These are phyloP conservation scores for Zoanthus sansibaricus DNA, from an alignment of 92 coral and sea anemone species.

Conservation along the genomic window DNA sequence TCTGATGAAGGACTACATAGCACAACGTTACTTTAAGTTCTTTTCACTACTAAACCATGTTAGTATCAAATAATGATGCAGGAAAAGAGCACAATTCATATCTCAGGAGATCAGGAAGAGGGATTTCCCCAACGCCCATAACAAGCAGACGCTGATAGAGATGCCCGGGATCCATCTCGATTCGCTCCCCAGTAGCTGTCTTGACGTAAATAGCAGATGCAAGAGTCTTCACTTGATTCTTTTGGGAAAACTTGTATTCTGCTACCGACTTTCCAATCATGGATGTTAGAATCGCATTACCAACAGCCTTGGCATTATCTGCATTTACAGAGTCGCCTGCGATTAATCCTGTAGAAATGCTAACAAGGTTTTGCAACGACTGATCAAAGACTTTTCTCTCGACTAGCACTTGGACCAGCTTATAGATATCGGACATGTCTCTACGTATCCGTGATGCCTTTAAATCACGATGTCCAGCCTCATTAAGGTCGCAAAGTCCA, in stretches of 20 bases:
- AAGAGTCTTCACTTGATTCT: constrained; percentile 51
- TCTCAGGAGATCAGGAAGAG: constrained; percentile 47
- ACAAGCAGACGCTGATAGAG: constrained; percentile 44
- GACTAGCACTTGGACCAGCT: constrained; percentile 7
- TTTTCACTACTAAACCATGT: too few species aligned
- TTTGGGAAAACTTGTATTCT: constrained; percentile 44
- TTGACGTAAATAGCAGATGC: constrained; percentile 38
- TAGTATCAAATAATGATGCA: constrained; percentile 44
- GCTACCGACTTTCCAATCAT: constrained; percentile 43
- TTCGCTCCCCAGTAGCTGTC: constrained; percentile 26
- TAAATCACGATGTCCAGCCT: constrained; percentile 12
- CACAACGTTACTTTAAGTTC: too few species aligned
- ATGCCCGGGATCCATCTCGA: constrained; percentile 50
- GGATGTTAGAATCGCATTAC: background rate
- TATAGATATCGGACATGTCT: constrained; percentile 16
- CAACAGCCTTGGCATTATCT: too few species aligned
- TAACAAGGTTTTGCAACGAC: too few species aligned
- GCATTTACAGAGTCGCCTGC: too few species aligned
- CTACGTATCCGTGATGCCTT: background rate
- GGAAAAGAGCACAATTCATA: constrained; percentile 50
- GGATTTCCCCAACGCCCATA: constrained; percentile 52
- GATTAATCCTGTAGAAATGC: too few species aligned
- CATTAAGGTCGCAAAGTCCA: too few species aligned
- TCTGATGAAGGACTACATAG: too few species aligned
- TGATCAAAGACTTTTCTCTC: background rate